Conservation (phyloP, 1,140 invertebrate genomes). For the Calliopsis andreniformis region DNA sequence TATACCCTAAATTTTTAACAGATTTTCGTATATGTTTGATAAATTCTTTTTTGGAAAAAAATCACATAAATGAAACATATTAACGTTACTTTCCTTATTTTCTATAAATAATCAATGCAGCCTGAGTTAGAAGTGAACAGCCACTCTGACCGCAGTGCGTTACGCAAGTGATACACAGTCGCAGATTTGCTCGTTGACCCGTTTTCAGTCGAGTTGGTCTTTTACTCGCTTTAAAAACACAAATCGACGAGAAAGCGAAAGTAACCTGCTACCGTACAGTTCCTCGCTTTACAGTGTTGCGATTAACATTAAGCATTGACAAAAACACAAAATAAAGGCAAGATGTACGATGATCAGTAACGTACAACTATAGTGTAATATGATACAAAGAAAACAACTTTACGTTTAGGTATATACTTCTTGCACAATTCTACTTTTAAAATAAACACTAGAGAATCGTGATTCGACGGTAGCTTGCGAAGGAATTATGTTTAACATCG, state of each 20-base stretch:
- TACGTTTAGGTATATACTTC: neutral
- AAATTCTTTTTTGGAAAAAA: neutral
- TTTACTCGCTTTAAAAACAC: constrained; percentile 31
- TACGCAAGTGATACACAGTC: constrained; percentile 37
- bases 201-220: constrained; percentile 33
- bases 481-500: too few species aligned
- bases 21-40: neutral
- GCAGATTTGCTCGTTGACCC: constrained; percentile 49
- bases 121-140: constrained; percentile 16
- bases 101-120: constrained; percentile 42
- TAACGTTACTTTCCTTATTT: constrained; percentile 28
- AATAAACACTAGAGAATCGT: neutral
- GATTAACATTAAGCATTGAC: neutral
- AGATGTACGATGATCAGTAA: neutral
- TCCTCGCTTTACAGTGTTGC: constrained; percentile 18
- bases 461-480: too few species aligned
- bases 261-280: constrained; percentile 5
- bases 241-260: constrained; percentile 42
- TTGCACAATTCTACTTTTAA: neutral
- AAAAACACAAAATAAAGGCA: neutral
- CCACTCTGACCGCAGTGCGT: constrained; percentile 4
- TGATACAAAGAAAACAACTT: neutral
- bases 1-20: too few species aligned
- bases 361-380: neutral
- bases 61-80: neutral